Conservation (phyloP, 1,140 invertebrate species). For the Drosophila hydei region DNA sequence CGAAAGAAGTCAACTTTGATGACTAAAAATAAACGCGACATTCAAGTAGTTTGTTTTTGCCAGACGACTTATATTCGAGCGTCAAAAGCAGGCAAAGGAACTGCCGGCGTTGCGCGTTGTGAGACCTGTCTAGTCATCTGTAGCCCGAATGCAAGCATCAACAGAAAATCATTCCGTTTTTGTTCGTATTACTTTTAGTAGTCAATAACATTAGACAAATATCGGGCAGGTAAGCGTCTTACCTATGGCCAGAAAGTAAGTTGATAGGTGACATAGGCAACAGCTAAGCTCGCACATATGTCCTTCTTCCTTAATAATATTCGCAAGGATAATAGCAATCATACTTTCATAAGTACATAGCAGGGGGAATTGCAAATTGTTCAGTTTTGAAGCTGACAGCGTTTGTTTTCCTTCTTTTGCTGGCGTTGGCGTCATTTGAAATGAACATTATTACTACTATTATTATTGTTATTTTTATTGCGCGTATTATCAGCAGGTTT, state of each 20-base stretch:
- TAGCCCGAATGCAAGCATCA: too few species aligned
- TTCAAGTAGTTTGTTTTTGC: slow-evolving; percentile 70
- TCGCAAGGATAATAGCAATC: too few species aligned
- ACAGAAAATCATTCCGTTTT: too few species aligned
- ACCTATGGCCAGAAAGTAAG: too few species aligned
- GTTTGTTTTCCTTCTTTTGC: slow-evolving; percentile 15
- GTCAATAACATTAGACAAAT: too few species aligned
- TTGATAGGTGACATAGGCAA: too few species aligned
- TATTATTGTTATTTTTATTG: slow-evolving; percentile 76
- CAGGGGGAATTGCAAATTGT: background rate
- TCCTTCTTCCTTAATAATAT: too few species aligned
- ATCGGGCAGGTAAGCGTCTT: too few species aligned
- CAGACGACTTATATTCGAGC: background rate
- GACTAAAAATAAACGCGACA: slow-evolving; percentile 52
- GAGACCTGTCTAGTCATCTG: too few species aligned
- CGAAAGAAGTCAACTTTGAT: slow-evolving; percentile 60
- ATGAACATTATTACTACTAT: slow-evolving; percentile 77
- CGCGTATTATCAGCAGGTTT: slow-evolving; percentile 78
- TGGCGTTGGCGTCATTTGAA: slow-evolving; percentile 61
- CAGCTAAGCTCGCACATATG: too few species aligned
- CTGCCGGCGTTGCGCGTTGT: background rate
- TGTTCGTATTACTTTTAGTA: too few species aligned
- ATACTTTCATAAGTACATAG: slow-evolving; percentile 15
- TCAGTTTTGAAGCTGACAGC: slow-evolving; percentile 39
- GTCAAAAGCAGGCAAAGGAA: background rate